These are phyloP conservation scores for Passer domesticus DNA, from an alignment of 2,113 vertebrate species.

Conservation along the genomic window DNA sequence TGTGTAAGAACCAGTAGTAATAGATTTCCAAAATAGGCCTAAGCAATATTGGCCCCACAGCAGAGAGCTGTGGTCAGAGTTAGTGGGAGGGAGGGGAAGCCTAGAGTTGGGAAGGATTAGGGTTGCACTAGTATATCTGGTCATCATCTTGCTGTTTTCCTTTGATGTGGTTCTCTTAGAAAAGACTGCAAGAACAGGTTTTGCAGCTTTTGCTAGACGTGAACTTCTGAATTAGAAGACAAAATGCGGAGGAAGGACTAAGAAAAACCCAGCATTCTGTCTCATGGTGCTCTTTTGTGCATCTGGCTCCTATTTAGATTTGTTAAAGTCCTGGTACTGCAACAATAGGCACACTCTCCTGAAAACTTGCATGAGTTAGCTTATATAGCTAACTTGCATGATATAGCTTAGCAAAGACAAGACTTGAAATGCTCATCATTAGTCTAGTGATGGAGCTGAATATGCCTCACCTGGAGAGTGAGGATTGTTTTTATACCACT, in stretches of 20 bases:
- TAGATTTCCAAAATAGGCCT: conserved; percentile 16
- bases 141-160: conserved; percentile 1
- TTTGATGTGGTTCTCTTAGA: conserved; percentile 37
- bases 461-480: background rate
- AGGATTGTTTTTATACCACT: background rate
- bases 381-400: no score
- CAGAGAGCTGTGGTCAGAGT: conserved; percentile 32
- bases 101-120: conserved; percentile 24
- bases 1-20: conserved; percentile 26
- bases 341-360: background rate
- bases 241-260: background rate
- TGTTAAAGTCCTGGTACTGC: background rate
- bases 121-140: conserved; percentile 49
- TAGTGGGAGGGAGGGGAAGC: conserved; percentile 35
- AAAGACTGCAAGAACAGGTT: conserved; percentile 46
- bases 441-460: background rate
- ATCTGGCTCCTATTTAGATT: background rate
- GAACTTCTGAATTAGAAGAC: conserved; percentile 26
- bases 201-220: background rate
- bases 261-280: background rate
- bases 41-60: background rate
- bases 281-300: background rate
- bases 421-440: background rate
- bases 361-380: no score
- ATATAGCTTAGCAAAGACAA: background rate